phyloP scores from a whole-genome alignment of 2,888 invertebrate genomes.

The Parnassius glacialis region DNA sequence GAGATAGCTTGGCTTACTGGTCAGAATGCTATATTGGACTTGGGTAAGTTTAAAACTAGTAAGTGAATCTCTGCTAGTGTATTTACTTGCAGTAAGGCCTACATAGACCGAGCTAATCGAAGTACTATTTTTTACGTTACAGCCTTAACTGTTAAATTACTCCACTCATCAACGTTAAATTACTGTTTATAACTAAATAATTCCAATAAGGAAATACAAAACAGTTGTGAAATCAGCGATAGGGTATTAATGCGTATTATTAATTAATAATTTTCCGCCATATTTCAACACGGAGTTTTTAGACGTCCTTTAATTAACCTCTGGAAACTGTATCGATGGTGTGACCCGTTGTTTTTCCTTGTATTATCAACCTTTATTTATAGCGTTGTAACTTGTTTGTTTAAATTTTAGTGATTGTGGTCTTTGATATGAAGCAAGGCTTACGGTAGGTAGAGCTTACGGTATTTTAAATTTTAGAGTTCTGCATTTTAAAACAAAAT shows the following conservation, averaged over 20 bases:
- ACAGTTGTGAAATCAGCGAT: conserved; percentile 23
- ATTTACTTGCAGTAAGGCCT: no score
- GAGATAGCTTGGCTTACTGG: no score
- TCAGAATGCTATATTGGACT: no score
- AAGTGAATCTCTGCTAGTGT: no score
- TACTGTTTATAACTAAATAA: not conserved
- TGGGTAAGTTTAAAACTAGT: no score
- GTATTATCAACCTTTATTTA: conserved; percentile 37
- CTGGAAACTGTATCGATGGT: conserved; percentile 39
- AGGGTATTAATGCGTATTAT: conserved; percentile 36
- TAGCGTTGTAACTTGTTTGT: conserved; percentile 26
- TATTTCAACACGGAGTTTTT: conserved; percentile 37
- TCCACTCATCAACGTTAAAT: no score
- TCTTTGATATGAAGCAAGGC: not conserved
- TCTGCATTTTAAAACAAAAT: no score
- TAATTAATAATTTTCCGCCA: conserved; percentile 47
- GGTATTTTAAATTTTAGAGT: no score
- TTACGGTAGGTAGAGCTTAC: no score
- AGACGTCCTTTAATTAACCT: conserved; percentile 37
- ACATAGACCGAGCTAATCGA: no score
- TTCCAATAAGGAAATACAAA: conserved; percentile 11
- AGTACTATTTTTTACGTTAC: no score
- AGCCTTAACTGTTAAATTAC: no score
- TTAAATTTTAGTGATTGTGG: not conserved
- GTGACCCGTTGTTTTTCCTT: conserved; percentile 43